Evolutionary conservation across 2,113 vertebrate genomes (phyloP).

Genomic region (Campylomormyrus tamandua): DNA sequence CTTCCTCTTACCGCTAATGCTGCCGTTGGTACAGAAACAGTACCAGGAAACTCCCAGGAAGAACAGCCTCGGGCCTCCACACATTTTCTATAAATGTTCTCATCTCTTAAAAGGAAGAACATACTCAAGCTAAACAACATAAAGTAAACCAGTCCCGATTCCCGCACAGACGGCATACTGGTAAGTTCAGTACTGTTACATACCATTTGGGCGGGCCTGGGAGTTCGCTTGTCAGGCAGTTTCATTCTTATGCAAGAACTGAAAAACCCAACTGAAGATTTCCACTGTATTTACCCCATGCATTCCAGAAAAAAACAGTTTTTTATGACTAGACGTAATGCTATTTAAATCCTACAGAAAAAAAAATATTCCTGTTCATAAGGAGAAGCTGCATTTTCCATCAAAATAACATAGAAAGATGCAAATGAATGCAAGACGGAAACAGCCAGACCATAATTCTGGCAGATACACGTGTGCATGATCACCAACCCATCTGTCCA

Average conservation of each 20-base stretch:
- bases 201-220: not conserved
- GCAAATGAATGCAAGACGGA: not conserved
- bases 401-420: not conserved
- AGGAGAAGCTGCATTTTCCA: not conserved
- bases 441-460: not conserved
- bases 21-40: not conserved
- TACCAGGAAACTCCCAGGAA: not conserved
- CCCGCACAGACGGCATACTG: not conserved
- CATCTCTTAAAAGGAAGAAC: not conserved
- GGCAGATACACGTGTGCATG: not conserved
- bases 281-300: not conserved
- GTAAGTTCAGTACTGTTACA: not conserved
- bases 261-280: not conserved
- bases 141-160: not conserved
- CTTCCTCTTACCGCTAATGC: not conserved
- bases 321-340: not conserved
- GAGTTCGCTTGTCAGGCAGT: not conserved
- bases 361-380: not conserved
- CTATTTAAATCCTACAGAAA: not conserved
- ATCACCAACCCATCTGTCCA: not conserved
- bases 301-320: not conserved
- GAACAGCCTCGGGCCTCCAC: not conserved
- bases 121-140: not conserved
- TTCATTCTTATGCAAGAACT: not conserved
- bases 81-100: not conserved